Evolutionary conservation across 2,797 vertebrate species (phyloP), one percentile per base, ranked within the genome.

Genomic region (Gouania willdenowi): DNA sequence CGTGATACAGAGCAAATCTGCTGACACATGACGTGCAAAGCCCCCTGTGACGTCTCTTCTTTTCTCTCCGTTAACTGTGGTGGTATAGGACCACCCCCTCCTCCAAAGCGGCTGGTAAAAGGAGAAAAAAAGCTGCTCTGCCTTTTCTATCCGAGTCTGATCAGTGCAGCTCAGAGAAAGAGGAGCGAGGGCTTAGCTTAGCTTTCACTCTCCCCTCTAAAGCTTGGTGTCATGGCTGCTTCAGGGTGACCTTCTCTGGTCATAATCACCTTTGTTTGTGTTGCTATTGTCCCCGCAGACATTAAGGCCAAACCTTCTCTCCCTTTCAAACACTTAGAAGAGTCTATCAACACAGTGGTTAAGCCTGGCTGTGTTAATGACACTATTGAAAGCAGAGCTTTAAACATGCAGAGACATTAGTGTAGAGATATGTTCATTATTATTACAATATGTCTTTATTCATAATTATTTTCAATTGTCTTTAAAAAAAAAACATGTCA

Each of bases 151-250:
- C 1, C 14, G 14, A 14, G 13, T n/a, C n/a, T n/a, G n/a, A n/a
- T n/a, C 13, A 25, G 16, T 8, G 5, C 1, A 8, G 4, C 23
- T 5, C n/a, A 7, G 42, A 29, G 11, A 24, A n/a, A 26, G 24
- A 25, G 11, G 32, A 13, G 9, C 2, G 25, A 15, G 12, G 59
- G 35, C 32, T 8, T 38, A 30, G 39, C 21, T 36, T 1, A 16
- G 14, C 26, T 1, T 42, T 23, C 17, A 14, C n/a, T 36, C 26
- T n/a, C 17, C 39, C 47, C 18, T 31, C 27, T n/a, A n/a, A n/a
- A n/a, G n/a, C n/a, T n/a, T 24, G 28, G 39, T 75, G 69, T 75
- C 65, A 85, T 79, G 78, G 75, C 75, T 39, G 77, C 73, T 58
- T 41, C 66, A 71, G 53, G 63, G 71, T 80, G 71, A 80, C 79